A percentile compares a stretch with the other conserved stretches of the same genome.
These are phyloP conservation scores for Cyprinodon brontotheroides DNA, from an alignment of 2,113 vertebrate species.

Conservation along the genomic window DNA sequence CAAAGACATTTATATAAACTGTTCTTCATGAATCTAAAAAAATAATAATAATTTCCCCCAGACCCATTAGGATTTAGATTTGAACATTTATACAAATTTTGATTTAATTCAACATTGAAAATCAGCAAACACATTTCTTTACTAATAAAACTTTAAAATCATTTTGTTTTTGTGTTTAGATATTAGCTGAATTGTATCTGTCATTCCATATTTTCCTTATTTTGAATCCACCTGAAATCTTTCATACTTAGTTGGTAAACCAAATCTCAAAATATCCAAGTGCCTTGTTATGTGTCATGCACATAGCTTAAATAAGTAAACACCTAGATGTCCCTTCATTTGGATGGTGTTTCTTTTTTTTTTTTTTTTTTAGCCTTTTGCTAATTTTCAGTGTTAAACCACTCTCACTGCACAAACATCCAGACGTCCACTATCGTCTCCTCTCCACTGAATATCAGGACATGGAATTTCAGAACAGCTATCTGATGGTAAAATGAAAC, in stretches of 20 bases:
- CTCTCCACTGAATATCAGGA: conserved; percentile 15
- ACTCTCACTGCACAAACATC: conserved; percentile 2
- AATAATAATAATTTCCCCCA: background rate
- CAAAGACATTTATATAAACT: background rate
- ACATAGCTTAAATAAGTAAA: background rate
- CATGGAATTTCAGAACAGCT: conserved; percentile 12
- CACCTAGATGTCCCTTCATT: conserved; percentile 14
- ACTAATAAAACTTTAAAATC: background rate
- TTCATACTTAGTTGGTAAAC: background rate
- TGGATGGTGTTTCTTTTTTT: background rate
- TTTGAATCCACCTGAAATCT: background rate
- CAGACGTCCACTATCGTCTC: conserved; percentile 5
- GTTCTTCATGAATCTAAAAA: background rate
- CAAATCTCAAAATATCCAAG: background rate
- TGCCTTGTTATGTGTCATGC: background rate
- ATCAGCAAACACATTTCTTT: background rate
- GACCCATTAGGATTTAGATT: background rate
- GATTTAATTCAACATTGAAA: background rate
- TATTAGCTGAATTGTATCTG: background rate
- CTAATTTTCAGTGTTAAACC: background rate
- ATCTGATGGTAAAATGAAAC: conserved; percentile 19
- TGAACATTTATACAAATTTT: background rate
- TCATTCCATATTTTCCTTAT: background rate
- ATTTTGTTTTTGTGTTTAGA: background rate
- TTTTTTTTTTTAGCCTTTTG: background rate